These are phyloP conservation scores for Caenorhabditis tropicalis DNA, from an alignment of 1,140 invertebrate species.

Conservation along the genomic window DNA sequence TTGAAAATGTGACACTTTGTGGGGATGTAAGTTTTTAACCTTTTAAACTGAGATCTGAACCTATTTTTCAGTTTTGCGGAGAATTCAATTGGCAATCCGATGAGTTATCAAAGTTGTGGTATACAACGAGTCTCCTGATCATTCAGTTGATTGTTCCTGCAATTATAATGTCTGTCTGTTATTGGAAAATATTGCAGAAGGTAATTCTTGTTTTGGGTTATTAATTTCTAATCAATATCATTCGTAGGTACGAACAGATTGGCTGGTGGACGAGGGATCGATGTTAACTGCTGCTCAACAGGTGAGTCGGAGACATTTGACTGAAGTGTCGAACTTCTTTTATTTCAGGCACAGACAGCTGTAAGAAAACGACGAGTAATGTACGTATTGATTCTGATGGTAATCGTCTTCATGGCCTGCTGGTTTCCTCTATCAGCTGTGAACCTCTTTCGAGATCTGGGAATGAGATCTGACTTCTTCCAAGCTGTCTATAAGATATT, in stretches of 20 bases:
- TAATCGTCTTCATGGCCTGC: constrained; percentile 68
- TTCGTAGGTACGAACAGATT: constrained; percentile 67
- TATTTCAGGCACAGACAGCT: constrained; percentile 62
- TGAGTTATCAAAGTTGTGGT: constrained; percentile 60
- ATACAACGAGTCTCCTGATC: constrained; percentile 63
- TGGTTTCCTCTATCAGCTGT: constrained; percentile 71
- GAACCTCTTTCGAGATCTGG: constrained; percentile 68
- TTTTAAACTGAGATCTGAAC: neutral
- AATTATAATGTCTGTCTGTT: constrained; percentile 70
- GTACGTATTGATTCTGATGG: constrained; percentile 72
- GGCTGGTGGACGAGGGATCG: constrained; percentile 69
- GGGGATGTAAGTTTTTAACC: constrained; percentile 61
- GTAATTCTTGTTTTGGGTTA: neutral
- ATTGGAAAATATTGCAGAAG: constrained; percentile 72
- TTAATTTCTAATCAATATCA: neutral
- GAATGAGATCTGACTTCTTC: constrained; percentile 48
- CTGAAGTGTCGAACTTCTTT: too few species aligned
- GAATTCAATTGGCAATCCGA: constrained; percentile 68
- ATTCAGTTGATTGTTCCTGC: constrained; percentile 69
- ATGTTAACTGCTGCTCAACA: constrained; percentile 72
- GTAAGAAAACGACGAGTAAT: constrained; percentile 71
- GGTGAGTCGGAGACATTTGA: constrained; percentile 71
- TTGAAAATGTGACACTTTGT: constrained; percentile 67
- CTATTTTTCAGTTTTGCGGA: constrained; percentile 63
- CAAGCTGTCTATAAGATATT: constrained; percentile 30